Base-by-base conservation (phyloP, 2,113 vertebrate species). In the Siphamia tubifer region DNA sequence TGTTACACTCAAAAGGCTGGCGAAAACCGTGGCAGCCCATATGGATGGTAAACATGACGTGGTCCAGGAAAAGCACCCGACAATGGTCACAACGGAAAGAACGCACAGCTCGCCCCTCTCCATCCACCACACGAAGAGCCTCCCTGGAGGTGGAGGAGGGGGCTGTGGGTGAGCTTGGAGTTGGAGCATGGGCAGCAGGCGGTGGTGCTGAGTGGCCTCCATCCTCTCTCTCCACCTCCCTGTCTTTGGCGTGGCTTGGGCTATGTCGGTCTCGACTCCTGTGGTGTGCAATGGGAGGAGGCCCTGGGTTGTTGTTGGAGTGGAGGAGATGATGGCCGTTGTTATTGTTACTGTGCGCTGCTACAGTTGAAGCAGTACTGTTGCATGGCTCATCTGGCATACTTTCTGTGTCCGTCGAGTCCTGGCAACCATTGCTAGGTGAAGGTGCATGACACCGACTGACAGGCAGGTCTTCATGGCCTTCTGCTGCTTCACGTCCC, bases 31-130 rank as follows among this genome's bases (percentile, higher is more conserved):
- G 97, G 91, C 96, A 98, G 77, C 97, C 97, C 97, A 99, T 99
- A 92, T 99, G 97, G 90, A 99, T 98, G 72, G 97, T 99, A 92
- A 97, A 99, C 97, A 99, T 99, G 87, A 99, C 97, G 32, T 98
- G 96, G 92, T 99, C 97, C 84, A 98, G 90, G 91, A 99, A 99
- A 36, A 99, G 94, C 89, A 98, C 93, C 2, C 96, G 95, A 90
- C 97, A 99, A 87, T 99, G 97, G 85, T 96, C 94, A n/a, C 97
- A 99, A 68, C 92, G 94, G 79, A 96, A 99, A 28, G 94, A 96
- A 31, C 95, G 92, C 64, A 99, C 91, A 0, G 94, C 92, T 70
- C 96, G 93, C 2, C 98, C 96, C 0, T 97, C 94, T 68, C 94
- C 94, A 0, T 96, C 96, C 13, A 98, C 92, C 40, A 99, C 96